phyloP scores from a whole-genome alignment of 2,888 invertebrate species.

The Sinhomidia bicolor region DNA sequence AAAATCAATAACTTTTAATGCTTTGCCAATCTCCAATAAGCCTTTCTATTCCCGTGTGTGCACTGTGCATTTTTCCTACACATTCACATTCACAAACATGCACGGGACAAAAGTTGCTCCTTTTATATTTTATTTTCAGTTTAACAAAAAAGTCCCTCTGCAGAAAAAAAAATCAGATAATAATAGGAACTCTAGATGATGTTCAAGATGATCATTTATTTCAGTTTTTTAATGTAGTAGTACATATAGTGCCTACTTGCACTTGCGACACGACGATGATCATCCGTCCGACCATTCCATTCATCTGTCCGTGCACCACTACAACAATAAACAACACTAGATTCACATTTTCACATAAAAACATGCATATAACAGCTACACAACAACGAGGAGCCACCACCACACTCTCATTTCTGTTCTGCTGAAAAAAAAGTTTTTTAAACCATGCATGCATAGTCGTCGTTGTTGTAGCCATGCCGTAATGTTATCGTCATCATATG shows the following conservation, averaged over 20 bases:
- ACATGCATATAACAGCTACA: slow-evolving; percentile 60
- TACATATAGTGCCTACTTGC: slow-evolving; percentile 8
- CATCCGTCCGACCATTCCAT: slow-evolving; percentile 63
- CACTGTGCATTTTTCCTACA: neutral
- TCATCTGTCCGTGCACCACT: slow-evolving; percentile 65
- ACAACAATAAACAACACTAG: slow-evolving; percentile 69
- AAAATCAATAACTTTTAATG: slow-evolving; percentile 16
- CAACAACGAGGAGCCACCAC: slow-evolving; percentile 24
- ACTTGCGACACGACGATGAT: slow-evolving; percentile 38
- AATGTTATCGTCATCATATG: neutral
- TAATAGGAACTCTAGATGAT: slow-evolving; percentile 31
- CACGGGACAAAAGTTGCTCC: slow-evolving; percentile 7
- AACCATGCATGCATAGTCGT: too few relatives aligned
- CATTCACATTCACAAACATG: neutral
- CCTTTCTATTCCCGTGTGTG: neutral
- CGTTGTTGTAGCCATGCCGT: neutral
- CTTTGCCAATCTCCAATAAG: neutral
- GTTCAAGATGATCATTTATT: slow-evolving; percentile 47
- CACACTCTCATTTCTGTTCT: slow-evolving; percentile 9
- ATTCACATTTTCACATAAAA: slow-evolving; percentile 68
- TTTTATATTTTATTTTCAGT: slow-evolving; percentile 24
- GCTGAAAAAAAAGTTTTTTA: neutral
- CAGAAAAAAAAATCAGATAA: slow-evolving; percentile 39
- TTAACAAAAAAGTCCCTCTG: neutral
- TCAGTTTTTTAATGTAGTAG: slow-evolving; percentile 30